These are phyloP conservation scores for Nannoperca australis DNA, from an alignment of 2,797 vertebrate genomes.

Conservation along the genomic window DNA sequence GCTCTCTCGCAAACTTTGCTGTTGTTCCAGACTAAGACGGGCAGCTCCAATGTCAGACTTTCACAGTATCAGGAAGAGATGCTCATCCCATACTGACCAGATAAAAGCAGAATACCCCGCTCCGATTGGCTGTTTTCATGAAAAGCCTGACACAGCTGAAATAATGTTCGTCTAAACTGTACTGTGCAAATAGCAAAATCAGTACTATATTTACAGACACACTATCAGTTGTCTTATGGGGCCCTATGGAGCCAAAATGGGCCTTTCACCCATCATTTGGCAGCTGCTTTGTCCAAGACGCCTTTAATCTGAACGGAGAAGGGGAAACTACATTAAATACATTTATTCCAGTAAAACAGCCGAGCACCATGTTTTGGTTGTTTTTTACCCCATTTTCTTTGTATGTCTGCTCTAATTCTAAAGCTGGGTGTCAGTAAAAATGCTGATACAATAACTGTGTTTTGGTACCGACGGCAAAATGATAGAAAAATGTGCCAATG, in stretches of 20 bases:
- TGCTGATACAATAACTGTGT: no score
- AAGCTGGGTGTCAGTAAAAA: background rate
- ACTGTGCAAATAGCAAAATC: slow-evolving; percentile 32
- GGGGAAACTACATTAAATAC: background rate
- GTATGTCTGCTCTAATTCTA: background rate
- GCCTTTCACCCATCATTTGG: background rate
- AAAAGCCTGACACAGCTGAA: slow-evolving; percentile 25
- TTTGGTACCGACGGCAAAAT: no score
- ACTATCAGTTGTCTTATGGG: background rate
- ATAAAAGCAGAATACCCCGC: background rate
- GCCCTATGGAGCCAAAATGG: background rate
- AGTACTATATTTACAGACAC: background rate
- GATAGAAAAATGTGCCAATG: no score
- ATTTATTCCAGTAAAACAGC: background rate
- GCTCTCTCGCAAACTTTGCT: background rate
- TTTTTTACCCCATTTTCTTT: background rate
- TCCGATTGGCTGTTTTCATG: slow-evolving; percentile 41
- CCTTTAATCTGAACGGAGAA: background rate
- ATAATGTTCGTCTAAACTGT: slow-evolving; percentile 18
- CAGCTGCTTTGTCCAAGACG: background rate
- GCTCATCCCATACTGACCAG: no score
- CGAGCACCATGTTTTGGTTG: background rate
- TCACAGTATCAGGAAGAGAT: background rate
- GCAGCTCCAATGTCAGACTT: background rate
- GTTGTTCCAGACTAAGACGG: background rate